Evolutionary conservation across 2,888 invertebrate species (phyloP).

Genomic region (Exephanes ischioxanthus): DNA sequence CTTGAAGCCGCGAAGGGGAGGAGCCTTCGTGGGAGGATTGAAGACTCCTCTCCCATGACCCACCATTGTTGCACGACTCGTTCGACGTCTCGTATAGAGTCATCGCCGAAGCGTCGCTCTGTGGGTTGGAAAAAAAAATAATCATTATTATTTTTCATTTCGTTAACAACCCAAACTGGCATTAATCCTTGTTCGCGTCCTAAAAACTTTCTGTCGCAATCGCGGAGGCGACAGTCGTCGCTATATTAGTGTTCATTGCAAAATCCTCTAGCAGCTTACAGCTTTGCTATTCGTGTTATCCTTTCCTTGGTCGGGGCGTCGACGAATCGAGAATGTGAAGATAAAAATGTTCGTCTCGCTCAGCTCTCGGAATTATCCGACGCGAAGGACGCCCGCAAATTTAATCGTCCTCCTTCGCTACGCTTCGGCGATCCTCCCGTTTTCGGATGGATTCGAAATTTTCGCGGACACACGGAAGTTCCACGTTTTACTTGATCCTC

Average conservation of each 20-base stretch:
- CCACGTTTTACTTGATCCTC: constrained; percentile 8
- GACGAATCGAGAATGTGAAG: constrained; percentile 4
- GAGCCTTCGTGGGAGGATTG: constrained; percentile 59
- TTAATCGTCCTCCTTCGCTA: constrained; percentile 46
- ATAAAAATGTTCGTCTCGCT: constrained; percentile 26
- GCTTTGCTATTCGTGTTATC: background rate
- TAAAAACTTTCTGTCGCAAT: constrained; percentile 1
- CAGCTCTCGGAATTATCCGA: constrained; percentile 40
- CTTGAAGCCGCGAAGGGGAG: constrained; percentile 56
- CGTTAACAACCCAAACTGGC: background rate
- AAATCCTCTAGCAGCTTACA: background rate
- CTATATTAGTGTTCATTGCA: background rate
- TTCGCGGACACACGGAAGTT: constrained; percentile 37
- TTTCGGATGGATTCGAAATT: constrained; percentile 1
- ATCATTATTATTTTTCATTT: constrained; percentile 1
- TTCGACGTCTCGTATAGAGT: constrained; percentile 22
- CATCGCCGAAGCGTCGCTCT: constrained; percentile 1
- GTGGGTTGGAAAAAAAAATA: background rate
- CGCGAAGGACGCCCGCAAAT: constrained; percentile 47
- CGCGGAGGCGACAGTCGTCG: background rate
- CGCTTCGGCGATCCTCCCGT: constrained; percentile 23
- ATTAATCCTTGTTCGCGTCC: background rate
- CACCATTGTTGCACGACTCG: constrained; percentile 59
- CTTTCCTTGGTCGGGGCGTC: constrained; percentile 1
- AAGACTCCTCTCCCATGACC: constrained; percentile 61